phyloP scores from a whole-genome alignment of 2,797 vertebrate genomes.

The Tragopan temminckii region DNA sequence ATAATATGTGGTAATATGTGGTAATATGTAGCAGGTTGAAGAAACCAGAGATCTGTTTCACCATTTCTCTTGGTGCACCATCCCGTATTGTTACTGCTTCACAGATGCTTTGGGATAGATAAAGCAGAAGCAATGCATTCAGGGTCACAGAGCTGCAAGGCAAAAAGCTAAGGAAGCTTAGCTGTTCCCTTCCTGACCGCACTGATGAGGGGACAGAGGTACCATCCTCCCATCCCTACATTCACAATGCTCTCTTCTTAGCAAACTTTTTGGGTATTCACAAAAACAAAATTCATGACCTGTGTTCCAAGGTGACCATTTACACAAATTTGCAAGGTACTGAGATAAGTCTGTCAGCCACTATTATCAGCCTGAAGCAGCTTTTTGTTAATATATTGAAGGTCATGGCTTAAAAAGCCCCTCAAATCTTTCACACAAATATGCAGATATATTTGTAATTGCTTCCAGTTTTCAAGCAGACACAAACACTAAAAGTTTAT shows the following conservation, averaged over 20 bases:
- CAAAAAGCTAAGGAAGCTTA: not conserved
- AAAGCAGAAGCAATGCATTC: not conserved
- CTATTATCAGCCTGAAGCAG: not conserved
- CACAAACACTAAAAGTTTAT: not conserved
- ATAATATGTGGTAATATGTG: not conserved
- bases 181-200: not conserved
- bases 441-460: not conserved
- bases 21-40: not conserved
- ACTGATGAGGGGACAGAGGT: not conserved
- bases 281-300: not conserved
- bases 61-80: not conserved
- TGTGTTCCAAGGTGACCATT: not conserved
- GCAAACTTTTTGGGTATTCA: not conserved
- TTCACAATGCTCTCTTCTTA: not conserved
- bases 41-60: slow-evolving; percentile 7
- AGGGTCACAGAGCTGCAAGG: not conserved
- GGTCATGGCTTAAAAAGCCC: not conserved
- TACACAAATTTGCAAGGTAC: not conserved
- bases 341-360: not conserved
- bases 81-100: not conserved
- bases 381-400: not conserved
- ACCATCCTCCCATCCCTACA: not conserved
- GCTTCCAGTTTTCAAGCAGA: slow-evolving; percentile 17
- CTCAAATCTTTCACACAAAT: not conserved
- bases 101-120: not conserved